phyloP scores from a whole-genome alignment of 2,888 invertebrate genomes.

The Melipona beecheii region DNA sequence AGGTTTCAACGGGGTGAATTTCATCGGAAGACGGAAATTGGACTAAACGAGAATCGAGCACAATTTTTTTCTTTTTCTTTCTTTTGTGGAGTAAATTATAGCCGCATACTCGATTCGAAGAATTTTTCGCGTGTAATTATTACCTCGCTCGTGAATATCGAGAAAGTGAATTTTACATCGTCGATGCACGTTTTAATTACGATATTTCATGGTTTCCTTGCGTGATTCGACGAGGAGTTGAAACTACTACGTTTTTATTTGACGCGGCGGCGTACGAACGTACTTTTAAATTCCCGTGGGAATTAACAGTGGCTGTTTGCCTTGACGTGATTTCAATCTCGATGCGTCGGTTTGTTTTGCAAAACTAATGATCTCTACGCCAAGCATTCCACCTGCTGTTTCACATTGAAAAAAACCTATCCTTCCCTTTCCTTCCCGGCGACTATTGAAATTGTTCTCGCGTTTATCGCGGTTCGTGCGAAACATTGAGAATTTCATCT shows the following conservation, averaged over 20 bases:
- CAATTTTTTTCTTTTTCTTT: too few species aligned
- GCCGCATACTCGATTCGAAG: too few species aligned
- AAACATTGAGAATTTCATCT: constrained; percentile 11
- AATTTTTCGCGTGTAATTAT: too few species aligned
- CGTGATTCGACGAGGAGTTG: background rate
- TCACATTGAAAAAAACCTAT: background rate
- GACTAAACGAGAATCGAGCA: too few species aligned
- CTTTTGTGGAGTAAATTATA: too few species aligned
- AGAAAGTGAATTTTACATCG: too few species aligned
- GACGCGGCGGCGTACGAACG: too few species aligned
- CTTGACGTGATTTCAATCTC: constrained; percentile 6
- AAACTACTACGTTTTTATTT: background rate
- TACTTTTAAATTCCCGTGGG: background rate
- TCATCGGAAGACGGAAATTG: too few species aligned
- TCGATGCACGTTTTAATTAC: background rate
- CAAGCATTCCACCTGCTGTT: constrained; percentile 2
- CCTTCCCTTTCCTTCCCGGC: background rate
- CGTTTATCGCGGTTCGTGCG: background rate
- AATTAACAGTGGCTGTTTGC: background rate
- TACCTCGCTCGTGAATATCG: background rate
- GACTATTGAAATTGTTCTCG: constrained; percentile 12
- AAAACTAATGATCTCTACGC: constrained; percentile 18
- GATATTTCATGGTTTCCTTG: background rate
- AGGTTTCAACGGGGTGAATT: too few species aligned
- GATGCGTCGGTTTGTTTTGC: background rate